Percentiles rank a stretch among this genome's conserved stretches.
phyloP scores from a whole-genome alignment of 2,888 invertebrate species.

The Meteorus colon region DNA sequence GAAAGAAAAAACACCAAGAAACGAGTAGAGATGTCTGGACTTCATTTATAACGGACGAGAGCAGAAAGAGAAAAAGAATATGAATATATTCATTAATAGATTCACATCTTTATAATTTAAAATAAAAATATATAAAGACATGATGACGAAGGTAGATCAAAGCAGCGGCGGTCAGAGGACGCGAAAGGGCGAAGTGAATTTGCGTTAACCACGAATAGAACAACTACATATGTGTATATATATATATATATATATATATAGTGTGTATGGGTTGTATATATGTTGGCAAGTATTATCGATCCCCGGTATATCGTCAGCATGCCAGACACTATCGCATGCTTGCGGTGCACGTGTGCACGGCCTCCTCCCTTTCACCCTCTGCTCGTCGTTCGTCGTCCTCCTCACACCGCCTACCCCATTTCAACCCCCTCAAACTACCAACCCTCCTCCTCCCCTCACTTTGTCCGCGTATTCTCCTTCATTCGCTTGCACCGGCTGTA shows the following conservation, averaged over 20 bases:
- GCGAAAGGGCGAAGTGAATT: constrained; percentile 30
- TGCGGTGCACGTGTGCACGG: constrained; percentile 50
- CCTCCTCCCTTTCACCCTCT: constrained; percentile 28
- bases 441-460: constrained; percentile 5
- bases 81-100: neutral
- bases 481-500: constrained; percentile 21
- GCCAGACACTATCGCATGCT: constrained; percentile 58
- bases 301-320: constrained; percentile 54
- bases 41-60: neutral
- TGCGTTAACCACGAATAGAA: constrained; percentile 27
- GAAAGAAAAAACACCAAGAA: neutral
- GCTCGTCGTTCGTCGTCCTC: constrained; percentile 8
- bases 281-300: constrained; percentile 58
- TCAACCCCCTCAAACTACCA: neutral
- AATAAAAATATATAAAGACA: constrained; percentile 1
- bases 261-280: constrained; percentile 16
- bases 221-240: neutral
- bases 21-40: neutral
- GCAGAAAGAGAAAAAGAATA: neutral
- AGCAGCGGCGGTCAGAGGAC: constrained; percentile 6
- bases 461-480: neutral
- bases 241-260: constrained; percentile 16
- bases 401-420: neutral
- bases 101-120: neutral
- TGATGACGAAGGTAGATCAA: constrained; percentile 3